A percentile compares a stretch with the other conserved stretches of the same genome.
Conservation (phyloP, 2,888 invertebrate genomes). For the Drymonia ruficornis region DNA sequence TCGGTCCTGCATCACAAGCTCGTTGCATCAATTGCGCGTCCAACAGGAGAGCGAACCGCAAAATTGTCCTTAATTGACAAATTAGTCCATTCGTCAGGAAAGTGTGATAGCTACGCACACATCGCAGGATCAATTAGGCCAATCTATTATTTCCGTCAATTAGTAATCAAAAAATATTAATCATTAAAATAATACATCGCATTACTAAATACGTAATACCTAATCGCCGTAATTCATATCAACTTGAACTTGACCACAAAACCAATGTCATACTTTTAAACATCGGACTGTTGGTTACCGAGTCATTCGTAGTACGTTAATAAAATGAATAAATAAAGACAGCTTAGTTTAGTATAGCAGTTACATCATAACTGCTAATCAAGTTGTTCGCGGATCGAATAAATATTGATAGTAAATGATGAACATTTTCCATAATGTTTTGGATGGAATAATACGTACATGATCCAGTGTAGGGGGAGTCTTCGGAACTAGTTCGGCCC, state of each 20-base stretch:
- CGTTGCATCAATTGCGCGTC: slow-evolving; percentile 64
- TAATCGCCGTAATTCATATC: slow-evolving; percentile 14
- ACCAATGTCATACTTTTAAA: slow-evolving; percentile 55
- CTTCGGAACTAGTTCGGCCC: slow-evolving; percentile 47
- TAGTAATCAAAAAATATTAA: too few relatives aligned
- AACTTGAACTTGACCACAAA: slow-evolving; percentile 79
- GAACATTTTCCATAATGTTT: slow-evolving; percentile 18
- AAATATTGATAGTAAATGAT: slow-evolving; percentile 12
- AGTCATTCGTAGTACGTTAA: slow-evolving; percentile 58
- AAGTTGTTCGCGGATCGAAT: slow-evolving; percentile 25
- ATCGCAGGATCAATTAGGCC: slow-evolving; percentile 32
- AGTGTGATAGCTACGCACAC: slow-evolving; percentile 45
- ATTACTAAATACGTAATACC: slow-evolving; percentile 7
- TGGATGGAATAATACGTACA: slow-evolving; percentile 6
- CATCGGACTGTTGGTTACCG: slow-evolving; percentile 48
- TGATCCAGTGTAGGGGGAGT: slow-evolving; percentile 40
- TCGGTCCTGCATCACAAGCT: slow-evolving; percentile 60
- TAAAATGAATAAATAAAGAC: slow-evolving; percentile 68
- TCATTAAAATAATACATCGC: not conserved
- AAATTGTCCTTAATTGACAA: slow-evolving; percentile 79
- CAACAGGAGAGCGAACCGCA: slow-evolving; percentile 58
- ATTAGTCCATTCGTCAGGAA: slow-evolving; percentile 61
- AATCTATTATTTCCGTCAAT: slow-evolving; percentile 14
- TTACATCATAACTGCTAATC: slow-evolving; percentile 69
- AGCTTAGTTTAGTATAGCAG: slow-evolving; percentile 56